Evolutionary conservation across 2,797 vertebrate genomes (phyloP).

Genomic region (Helicolenus hilgendorfi): DNA sequence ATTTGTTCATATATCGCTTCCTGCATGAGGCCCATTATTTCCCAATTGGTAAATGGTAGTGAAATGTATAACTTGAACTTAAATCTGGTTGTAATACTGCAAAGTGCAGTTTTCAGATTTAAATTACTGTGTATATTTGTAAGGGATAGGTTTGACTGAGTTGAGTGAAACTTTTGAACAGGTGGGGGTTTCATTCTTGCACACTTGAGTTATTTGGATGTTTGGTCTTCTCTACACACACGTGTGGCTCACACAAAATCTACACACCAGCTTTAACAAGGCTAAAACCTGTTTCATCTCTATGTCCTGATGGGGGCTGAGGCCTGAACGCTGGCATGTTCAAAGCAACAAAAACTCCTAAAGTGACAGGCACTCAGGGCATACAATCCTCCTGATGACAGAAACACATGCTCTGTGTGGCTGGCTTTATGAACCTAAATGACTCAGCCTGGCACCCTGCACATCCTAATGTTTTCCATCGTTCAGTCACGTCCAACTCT

Average conservation of each 20-base stretch:
- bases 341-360: slow-evolving; percentile 72
- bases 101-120: slow-evolving; percentile 4
- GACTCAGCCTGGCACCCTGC: slow-evolving; percentile 68
- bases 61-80: background rate
- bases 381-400: slow-evolving; percentile 84
- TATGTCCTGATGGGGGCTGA: slow-evolving; percentile 29
- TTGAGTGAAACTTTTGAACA: slow-evolving; percentile 70
- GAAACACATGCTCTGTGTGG: slow-evolving; percentile 85
- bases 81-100: background rate
- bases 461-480: slow-evolving; percentile 57
- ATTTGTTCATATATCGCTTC: background rate
- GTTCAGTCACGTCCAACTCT: slow-evolving; percentile 36
- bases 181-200: slow-evolving; percentile 58
- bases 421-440: slow-evolving; percentile 54
- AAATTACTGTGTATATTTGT: background rate
- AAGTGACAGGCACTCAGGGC: slow-evolving; percentile 65
- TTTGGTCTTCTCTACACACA: slow-evolving; percentile 62
- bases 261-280: slow-evolving; percentile 63
- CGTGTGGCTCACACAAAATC: slow-evolving; percentile 44
- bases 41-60: background rate
- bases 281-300: slow-evolving; percentile 68
- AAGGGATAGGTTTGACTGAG: slow-evolving; percentile 1
- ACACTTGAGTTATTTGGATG: slow-evolving; percentile 52
- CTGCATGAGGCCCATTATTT: background rate
- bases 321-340: slow-evolving; percentile 52